Evolutionary conservation across 2,113 vertebrate genomes (phyloP).

Genomic region (Panthera tigris): DNA sequence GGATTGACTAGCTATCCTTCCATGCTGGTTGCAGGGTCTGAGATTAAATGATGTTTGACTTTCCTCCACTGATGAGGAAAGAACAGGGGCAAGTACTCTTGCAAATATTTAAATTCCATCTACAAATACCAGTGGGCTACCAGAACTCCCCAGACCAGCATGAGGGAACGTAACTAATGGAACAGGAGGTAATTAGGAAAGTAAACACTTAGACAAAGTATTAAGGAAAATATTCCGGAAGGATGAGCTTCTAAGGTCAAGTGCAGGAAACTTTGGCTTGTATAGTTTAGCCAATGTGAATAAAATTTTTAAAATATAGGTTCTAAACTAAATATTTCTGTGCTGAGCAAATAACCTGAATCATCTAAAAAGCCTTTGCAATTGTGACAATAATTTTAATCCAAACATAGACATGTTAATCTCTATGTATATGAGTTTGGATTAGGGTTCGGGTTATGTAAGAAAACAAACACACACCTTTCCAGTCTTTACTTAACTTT

Average conservation of each 20-base stretch:
- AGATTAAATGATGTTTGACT: slow-evolving; percentile 49
- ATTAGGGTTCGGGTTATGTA: slow-evolving; percentile 62
- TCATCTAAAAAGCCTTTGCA: background rate
- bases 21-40: background rate
- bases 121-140: slow-evolving; percentile 52
- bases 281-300: slow-evolving; percentile 28
- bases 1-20: background rate
- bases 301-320: background rate
- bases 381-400: slow-evolving; percentile 57
- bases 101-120: slow-evolving; percentile 76
- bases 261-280: background rate
- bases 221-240: slow-evolving; percentile 6
- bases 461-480: slow-evolving; percentile 48
- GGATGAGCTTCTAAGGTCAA: slow-evolving; percentile 37
- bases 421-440: slow-evolving; percentile 68
- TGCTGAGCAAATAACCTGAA: background rate
- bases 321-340: background rate
- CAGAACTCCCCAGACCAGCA: background rate
- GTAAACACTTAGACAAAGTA: slow-evolving; percentile 49
- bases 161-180: background rate
- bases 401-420: slow-evolving; percentile 64
- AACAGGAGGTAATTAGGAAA: slow-evolving; percentile 59
- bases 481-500: background rate
- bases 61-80: slow-evolving; percentile 46
- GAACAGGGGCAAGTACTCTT: slow-evolving; percentile 35